Conservation (phyloP, 2,797 vertebrate genomes). For the Brotula barbata region DNA sequence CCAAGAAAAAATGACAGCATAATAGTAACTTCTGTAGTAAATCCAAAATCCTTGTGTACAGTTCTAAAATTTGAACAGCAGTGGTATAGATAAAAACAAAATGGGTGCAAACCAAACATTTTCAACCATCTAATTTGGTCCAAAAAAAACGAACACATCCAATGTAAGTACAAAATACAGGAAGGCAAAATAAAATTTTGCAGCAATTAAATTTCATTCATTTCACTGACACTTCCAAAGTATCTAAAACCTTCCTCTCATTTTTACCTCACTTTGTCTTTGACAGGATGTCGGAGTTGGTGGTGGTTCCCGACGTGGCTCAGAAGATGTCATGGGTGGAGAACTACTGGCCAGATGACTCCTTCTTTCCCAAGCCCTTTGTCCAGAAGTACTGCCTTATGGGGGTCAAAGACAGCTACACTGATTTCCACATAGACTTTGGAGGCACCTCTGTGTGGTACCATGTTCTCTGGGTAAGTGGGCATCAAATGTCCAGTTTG, state of each 20-base stretch:
- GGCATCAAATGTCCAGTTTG: too few relatives aligned
- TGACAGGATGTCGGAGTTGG: constrained; percentile 92
- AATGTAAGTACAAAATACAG: too few relatives aligned
- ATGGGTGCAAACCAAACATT: too few relatives aligned
- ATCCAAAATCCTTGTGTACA: background rate
- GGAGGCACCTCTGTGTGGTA: constrained; percentile 99
- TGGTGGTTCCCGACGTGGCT: constrained; percentile 95
- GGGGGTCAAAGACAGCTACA: constrained; percentile 98
- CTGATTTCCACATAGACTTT: constrained; percentile 99
- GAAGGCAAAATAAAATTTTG: too few relatives aligned
- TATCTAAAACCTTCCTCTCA: background rate
- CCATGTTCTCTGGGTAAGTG: constrained; percentile 97
- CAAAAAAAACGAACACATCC: too few relatives aligned
- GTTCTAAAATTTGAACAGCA: background rate
- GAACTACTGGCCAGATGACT: constrained; percentile 99
- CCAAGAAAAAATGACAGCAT: too few relatives aligned
- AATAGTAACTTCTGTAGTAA: too few relatives aligned
- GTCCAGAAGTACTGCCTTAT: constrained; percentile 99
- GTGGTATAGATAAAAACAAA: background rate
- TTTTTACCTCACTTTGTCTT: background rate
- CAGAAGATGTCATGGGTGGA: constrained; percentile 99
- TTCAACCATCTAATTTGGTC: too few relatives aligned
- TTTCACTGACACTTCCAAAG: too few relatives aligned
- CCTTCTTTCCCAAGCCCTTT: constrained; percentile 97
- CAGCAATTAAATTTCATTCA: too few relatives aligned